Evolutionary conservation across 2,888 invertebrate species (phyloP).

Genomic region (Brenthis daphne): DNA sequence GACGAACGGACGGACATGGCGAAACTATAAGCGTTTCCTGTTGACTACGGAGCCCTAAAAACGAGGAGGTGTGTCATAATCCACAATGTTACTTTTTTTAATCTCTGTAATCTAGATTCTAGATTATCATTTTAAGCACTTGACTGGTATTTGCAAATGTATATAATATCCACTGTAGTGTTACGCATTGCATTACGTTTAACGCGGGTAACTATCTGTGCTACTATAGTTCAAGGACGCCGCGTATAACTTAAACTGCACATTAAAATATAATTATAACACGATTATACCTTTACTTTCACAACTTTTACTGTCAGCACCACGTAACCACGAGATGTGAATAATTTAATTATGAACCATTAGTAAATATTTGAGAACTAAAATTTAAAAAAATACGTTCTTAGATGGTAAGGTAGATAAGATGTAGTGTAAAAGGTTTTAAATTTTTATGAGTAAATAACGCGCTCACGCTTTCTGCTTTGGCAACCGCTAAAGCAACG

Average conservation of each 20-base stretch:
- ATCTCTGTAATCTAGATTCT: too few species aligned
- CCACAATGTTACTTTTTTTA: too few species aligned
- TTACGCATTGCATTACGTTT: conserved; percentile 39
- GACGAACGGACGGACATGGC: too few species aligned
- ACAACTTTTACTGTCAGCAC: conserved; percentile 33
- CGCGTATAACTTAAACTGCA: conserved; percentile 44
- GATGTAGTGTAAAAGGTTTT: conserved; percentile 36
- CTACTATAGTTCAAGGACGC: conserved; percentile 68
- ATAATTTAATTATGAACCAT: conserved; percentile 19
- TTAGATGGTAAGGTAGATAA: conserved; percentile 22
- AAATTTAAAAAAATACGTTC: conserved; percentile 21
- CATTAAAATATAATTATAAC: conserved; percentile 18
- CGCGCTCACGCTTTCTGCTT: conserved; percentile 67
- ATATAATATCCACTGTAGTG: conserved; percentile 16
- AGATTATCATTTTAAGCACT: too few species aligned
- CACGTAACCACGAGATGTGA: conserved; percentile 22
- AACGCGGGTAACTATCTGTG: conserved; percentile 44
- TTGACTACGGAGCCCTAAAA: too few species aligned
- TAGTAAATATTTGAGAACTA: conserved; percentile 17
- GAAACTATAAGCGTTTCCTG: too few species aligned
- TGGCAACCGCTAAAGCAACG: conserved; percentile 48
- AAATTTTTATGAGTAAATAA: conserved; percentile 42
- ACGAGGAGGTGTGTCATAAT: too few species aligned
- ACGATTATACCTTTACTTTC: conserved; percentile 30
- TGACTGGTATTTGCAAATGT: conserved; percentile 18